Evolutionary conservation across 2,888 invertebrate species (phyloP).

Genomic region (Microctonus brassicae): DNA sequence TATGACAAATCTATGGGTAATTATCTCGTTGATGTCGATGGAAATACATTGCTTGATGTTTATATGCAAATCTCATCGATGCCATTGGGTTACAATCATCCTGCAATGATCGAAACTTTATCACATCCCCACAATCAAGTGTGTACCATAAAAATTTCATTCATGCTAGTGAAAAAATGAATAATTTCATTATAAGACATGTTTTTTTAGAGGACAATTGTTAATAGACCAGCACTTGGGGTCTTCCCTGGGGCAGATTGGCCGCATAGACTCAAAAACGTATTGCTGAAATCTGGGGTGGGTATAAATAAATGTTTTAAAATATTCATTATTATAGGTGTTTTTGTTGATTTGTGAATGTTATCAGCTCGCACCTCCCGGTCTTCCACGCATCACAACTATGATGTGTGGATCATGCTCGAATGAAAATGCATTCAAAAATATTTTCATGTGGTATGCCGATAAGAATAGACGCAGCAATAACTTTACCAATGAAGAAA

Average conservation of each 20-base stretch:
- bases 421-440: constrained; percentile 96
- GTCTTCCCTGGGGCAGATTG: constrained; percentile 93
- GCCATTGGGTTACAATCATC: constrained; percentile 95
- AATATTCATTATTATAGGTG: neutral
- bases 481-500: constrained; percentile 82
- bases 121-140: constrained; percentile 83
- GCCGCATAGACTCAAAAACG: constrained; percentile 80
- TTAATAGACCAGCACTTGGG: constrained; percentile 96
- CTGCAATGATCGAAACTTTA: constrained; percentile 82
- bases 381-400: constrained; percentile 85
- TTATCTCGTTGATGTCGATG: constrained; percentile 95
- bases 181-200: neutral
- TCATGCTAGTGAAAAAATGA: neutral
- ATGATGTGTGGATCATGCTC: constrained; percentile 99
- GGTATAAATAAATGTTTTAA: constrained; percentile 46
- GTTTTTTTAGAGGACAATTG: constrained; percentile 77
- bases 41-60: constrained; percentile 90
- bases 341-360: neutral
- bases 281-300: constrained; percentile 76
- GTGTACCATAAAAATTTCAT: constrained; percentile 62
- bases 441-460: constrained; percentile 89
- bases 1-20: constrained; percentile 94
- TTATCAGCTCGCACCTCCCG: constrained; percentile 82
- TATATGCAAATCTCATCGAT: constrained; percentile 93
- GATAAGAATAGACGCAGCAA: constrained; percentile 80